These are phyloP conservation scores for Xestoiulus laeticollis DNA, from an alignment of 2,888 invertebrate genomes.

Conservation along the genomic window DNA sequence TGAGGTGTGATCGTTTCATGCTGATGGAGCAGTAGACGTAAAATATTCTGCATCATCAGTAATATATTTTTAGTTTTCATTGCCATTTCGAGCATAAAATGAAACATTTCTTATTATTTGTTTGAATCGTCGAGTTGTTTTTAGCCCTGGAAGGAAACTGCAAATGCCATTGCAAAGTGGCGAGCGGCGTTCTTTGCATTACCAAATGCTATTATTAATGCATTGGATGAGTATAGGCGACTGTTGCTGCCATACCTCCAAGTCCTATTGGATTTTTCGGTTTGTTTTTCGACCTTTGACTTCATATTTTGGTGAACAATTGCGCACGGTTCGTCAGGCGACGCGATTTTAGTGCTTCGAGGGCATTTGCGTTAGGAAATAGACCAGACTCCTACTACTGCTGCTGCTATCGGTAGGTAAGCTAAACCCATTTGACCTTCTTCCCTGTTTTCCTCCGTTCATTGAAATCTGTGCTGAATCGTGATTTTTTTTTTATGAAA, in stretches of 20 bases:
- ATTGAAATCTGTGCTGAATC: constrained; percentile 38
- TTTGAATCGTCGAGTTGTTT: constrained; percentile 6
- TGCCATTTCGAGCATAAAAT: constrained; percentile 29
- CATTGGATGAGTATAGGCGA: constrained; percentile 31
- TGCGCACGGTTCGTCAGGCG: not conserved
- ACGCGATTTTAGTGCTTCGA: constrained; percentile 15
- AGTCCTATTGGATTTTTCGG: constrained; percentile 21
- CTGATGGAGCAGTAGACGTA: constrained; percentile 41
- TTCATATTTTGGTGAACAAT: not conserved
- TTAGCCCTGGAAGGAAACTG: not conserved
- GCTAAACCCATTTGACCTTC: constrained; percentile 24
- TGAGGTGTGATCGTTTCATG: constrained; percentile 33
- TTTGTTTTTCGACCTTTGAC: constrained; percentile 21
- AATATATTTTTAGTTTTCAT: constrained; percentile 21
- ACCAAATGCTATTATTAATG: constrained; percentile 36
- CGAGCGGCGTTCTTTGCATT: constrained; percentile 34
- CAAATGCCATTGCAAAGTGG: constrained; percentile 20
- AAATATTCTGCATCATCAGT: constrained; percentile 39
- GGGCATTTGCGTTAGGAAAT: constrained; percentile 2
- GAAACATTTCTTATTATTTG: not conserved
- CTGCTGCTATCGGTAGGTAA: constrained; percentile 23
- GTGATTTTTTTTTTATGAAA: not conserved
- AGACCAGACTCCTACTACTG: not conserved
- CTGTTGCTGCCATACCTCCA: constrained; percentile 25
- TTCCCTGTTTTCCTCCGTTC: constrained; percentile 40